phyloP scores from a whole-genome alignment of 2,888 invertebrate species.

The Melanophora roralis region DNA sequence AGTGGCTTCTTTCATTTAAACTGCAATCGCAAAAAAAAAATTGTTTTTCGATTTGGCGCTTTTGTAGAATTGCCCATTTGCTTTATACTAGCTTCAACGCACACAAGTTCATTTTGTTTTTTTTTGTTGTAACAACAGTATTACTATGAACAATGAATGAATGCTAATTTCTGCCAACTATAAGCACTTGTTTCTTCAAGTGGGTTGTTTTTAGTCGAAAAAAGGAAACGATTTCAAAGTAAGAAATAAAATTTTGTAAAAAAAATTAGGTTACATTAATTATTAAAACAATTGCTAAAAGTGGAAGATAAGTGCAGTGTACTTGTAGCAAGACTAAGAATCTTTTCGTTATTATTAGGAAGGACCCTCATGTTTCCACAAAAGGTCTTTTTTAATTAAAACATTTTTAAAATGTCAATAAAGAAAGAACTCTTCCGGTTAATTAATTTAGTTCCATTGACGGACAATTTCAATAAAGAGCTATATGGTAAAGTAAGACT shows the following conservation, averaged over 20 bases:
- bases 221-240: not conserved
- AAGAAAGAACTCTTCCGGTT: too few relatives aligned
- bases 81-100: too few relatives aligned
- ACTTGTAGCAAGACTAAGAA: not conserved
- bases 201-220: conserved; percentile 11
- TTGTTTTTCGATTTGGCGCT: too few relatives aligned
- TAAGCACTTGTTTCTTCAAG: conserved; percentile 29
- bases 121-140: too few relatives aligned
- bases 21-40: too few relatives aligned
- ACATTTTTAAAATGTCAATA: conserved; percentile 19
- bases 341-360: not conserved
- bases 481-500: too few relatives aligned
- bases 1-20: too few relatives aligned
- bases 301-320: not conserved
- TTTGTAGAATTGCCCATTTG: too few relatives aligned
- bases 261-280: conserved; percentile 29
- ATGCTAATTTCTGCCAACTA: conserved; percentile 37
- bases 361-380: not conserved
- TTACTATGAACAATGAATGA: conserved; percentile 26
- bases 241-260: not conserved
- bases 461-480: too few relatives aligned
- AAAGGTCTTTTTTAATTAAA: conserved; percentile 2
- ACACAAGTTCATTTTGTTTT: too few relatives aligned
- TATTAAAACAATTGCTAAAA: conserved; percentile 15
- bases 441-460: too few relatives aligned